Conservation (phyloP, 2,888 invertebrate species). For the Dryocosmus kuriphilus region DNA sequence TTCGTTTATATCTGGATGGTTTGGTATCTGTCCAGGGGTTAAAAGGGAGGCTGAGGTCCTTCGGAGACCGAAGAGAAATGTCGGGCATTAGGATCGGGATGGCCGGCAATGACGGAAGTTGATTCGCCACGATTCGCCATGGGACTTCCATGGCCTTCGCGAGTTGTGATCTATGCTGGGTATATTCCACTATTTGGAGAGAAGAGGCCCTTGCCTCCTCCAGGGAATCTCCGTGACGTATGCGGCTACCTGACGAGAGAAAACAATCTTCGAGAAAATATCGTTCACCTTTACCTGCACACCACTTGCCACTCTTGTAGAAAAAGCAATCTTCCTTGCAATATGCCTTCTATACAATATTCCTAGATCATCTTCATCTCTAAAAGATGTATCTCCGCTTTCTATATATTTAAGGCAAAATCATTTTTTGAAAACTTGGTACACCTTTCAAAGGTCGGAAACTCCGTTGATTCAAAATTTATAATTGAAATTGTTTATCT, state of each 20-base stretch:
- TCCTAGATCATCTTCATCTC: neutral
- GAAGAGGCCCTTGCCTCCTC: constrained; percentile 66
- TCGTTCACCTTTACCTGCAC: constrained; percentile 65
- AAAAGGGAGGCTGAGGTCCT: constrained; percentile 60
- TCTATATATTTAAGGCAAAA: neutral
- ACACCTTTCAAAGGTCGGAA: neutral
- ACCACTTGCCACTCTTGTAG: constrained; percentile 16
- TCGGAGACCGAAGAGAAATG: constrained; percentile 76
- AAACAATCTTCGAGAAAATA: constrained; percentile 78
- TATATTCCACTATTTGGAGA: constrained; percentile 69
- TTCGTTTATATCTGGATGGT: constrained; percentile 50
- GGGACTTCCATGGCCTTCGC: constrained; percentile 70
- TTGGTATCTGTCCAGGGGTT: constrained; percentile 54
- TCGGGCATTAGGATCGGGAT: constrained; percentile 74
- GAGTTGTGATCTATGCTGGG: constrained; percentile 76
- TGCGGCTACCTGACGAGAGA: constrained; percentile 78
- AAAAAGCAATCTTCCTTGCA: constrained; percentile 20
- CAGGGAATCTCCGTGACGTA: constrained; percentile 75
- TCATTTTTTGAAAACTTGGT: neutral
- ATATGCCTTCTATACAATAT: constrained; percentile 20
- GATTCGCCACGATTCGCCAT: constrained; percentile 75
- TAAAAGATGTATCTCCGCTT: neutral
- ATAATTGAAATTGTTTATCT: neutral
- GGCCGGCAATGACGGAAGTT: constrained; percentile 77
- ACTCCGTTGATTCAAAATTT: neutral